phyloP scores from a whole-genome alignment of 2,113 vertebrate species.

The Lanius ludovicianus region DNA sequence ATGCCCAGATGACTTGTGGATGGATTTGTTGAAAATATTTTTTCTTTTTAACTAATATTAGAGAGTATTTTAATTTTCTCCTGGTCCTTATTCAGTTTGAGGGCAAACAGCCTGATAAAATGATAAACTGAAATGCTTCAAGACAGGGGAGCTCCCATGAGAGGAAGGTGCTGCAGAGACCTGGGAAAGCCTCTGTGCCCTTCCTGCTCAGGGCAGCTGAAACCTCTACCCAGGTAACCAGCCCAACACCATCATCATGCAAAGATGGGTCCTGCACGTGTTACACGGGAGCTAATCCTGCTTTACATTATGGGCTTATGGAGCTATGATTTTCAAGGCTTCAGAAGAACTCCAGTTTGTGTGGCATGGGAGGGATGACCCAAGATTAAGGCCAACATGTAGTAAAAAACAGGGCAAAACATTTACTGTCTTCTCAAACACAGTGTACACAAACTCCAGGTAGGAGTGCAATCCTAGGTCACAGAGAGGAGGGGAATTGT shows the following conservation, averaged over 20 bases:
- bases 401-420: background rate
- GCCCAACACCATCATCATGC: fast-evolving
- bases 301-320: constrained; percentile 28
- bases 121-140: background rate
- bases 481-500: background rate
- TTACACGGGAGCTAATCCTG: background rate
- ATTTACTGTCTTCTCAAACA: background rate
- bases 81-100: background rate
- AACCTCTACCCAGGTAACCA: background rate
- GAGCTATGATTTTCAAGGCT: background rate
- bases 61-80: background rate
- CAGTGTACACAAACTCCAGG: background rate
- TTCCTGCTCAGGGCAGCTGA: background rate
- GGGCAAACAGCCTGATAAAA: background rate
- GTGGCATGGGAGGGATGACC: background rate
- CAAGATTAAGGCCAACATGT: background rate
- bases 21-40: background rate
- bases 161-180: background rate
- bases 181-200: background rate
- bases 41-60: background rate
- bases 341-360: background rate
- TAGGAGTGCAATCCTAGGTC: background rate
- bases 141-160: background rate
- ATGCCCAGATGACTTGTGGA: background rate
- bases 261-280: background rate